phyloP scores from a whole-genome alignment of 2,113 vertebrate species.

The Chamaetylas fuelleborni region DNA sequence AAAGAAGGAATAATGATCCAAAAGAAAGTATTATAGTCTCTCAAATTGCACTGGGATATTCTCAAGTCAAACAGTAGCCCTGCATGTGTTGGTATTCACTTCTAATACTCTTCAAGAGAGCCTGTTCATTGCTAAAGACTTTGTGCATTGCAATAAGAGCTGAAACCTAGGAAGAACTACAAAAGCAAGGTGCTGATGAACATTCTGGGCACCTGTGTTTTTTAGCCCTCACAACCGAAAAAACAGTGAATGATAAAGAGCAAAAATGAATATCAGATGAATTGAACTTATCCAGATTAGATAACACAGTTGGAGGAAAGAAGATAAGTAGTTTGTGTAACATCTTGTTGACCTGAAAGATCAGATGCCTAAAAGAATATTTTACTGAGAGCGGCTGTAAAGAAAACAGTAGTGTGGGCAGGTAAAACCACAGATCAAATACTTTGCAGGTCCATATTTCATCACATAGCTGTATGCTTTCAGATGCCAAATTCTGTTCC shows the following conservation, averaged over 20 bases:
- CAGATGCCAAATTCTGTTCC: neutral
- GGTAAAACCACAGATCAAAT: conserved; percentile 19
- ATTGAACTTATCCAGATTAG: neutral
- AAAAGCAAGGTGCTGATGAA: neutral
- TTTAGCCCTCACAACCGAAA: neutral
- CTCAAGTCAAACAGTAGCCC: neutral
- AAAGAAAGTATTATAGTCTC: conserved; percentile 7
- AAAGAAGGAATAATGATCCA: conserved; percentile 22
- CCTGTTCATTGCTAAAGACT: neutral
- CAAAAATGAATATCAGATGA: neutral
- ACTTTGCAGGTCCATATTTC: neutral
- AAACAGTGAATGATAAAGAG: neutral
- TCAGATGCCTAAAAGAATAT: conserved; percentile 10
- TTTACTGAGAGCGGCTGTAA: conserved; percentile 7
- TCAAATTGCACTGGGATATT: conserved; percentile 7
- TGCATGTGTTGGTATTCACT: neutral
- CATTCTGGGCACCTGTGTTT: neutral
- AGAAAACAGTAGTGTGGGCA: neutral
- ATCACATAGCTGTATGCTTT: neutral
- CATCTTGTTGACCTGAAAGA: conserved; percentile 5
- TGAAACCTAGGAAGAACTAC: neutral
- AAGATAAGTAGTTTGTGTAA: neutral
- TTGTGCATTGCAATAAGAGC: neutral
- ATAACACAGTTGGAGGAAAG: neutral
- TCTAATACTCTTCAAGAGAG: neutral